Evolutionary conservation across 2,888 invertebrate species (phyloP).

Genomic region (Xestia sexstrigata): DNA sequence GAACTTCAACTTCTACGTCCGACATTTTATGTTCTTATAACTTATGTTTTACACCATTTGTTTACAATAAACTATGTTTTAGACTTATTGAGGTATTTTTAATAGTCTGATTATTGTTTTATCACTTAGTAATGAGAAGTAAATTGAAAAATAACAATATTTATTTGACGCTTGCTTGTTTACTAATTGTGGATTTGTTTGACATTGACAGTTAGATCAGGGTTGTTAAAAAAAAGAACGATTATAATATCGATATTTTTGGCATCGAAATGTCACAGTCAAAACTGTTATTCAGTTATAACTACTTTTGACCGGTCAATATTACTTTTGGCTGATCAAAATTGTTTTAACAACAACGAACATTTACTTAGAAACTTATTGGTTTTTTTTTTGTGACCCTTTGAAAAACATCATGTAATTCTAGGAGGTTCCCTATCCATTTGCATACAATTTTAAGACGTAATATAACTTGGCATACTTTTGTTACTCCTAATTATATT

Average conservation of each 20-base stretch:
- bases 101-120: not conserved
- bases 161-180: slow-evolving; percentile 4
- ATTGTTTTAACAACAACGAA: no score
- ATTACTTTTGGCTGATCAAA: no score
- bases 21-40: slow-evolving; percentile 76
- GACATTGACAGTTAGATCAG: not conserved
- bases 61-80: not conserved
- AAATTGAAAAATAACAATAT: not conserved
- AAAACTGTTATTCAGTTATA: no score
- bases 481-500: no score
- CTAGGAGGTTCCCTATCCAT: no score
- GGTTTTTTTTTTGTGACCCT: no score
- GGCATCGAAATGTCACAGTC: no score
- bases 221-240: not conserved
- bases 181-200: slow-evolving; percentile 29
- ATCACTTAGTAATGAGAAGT: not conserved
- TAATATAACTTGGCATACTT: no score
- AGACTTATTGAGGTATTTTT: not conserved
- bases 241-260: not conserved
- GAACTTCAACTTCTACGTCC: slow-evolving; percentile 80
- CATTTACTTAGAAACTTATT: no score
- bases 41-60: slow-evolving; percentile 14
- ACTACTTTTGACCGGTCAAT: no score
- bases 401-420: no score
- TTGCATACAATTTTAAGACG: no score